These are phyloP conservation scores for Theocolax elegans DNA, from an alignment of 1,140 invertebrate species.

Conservation along the genomic window DNA sequence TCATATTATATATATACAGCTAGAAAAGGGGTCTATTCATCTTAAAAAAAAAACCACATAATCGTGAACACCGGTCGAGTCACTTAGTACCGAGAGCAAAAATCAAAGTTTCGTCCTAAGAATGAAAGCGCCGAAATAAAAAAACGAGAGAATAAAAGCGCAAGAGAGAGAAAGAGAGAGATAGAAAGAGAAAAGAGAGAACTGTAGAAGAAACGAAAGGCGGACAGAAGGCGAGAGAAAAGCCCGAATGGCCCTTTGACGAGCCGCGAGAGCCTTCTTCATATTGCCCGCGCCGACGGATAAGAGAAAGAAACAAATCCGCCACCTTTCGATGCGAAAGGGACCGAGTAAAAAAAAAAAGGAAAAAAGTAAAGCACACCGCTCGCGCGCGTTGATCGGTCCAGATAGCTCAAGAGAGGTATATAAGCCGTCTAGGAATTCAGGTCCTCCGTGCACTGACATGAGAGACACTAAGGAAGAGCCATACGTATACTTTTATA, in stretches of 20 bases:
- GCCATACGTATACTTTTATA: neutral
- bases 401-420: constrained; percentile 26
- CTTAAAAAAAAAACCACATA: no score
- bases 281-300: neutral
- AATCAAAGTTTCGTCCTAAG: constrained; percentile 33
- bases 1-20: no score
- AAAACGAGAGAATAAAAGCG: neutral
- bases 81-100: constrained; percentile 21
- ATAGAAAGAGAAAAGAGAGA: neutral
- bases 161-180: neutral
- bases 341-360: constrained; percentile 42
- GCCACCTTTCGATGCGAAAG: constrained; percentile 27
- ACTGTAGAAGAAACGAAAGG: no score
- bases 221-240: neutral
- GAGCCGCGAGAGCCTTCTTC: neutral
- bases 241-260: constrained; percentile 20
- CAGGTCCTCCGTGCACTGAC: constrained; percentile 13
- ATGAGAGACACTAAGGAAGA: constrained; percentile 26
- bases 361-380: constrained; percentile 5
- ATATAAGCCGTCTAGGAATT: constrained; percentile 42
- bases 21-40: neutral
- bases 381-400: constrained; percentile 14
- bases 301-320: constrained; percentile 36
- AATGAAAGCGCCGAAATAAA: constrained; percentile 24
- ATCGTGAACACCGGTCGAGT: constrained; percentile 10